These are phyloP conservation scores for Trypoxylon attenuatum DNA, from an alignment of 2,888 invertebrate genomes.

Conservation along the genomic window DNA sequence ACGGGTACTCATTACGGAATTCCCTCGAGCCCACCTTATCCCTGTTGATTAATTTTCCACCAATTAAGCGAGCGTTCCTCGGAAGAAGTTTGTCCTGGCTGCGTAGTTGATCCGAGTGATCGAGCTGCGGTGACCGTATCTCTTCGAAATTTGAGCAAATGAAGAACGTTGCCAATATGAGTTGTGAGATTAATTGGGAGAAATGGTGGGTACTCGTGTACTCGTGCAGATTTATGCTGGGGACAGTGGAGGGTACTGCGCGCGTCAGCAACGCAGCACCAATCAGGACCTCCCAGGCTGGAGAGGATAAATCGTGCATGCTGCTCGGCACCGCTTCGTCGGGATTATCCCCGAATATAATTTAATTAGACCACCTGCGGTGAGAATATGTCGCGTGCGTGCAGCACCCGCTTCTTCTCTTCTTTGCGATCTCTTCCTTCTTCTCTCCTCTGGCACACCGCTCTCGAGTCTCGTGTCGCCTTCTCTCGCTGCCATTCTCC, in stretches of 20 bases:
- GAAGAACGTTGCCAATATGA: too few species aligned
- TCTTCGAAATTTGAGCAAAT: neutral
- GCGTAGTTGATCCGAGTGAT: too few species aligned
- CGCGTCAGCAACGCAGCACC: neutral
- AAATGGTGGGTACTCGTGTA: neutral
- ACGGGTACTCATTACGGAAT: conserved; percentile 16
- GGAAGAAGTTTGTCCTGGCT: too few species aligned
- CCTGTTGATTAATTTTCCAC: conserved; percentile 21
- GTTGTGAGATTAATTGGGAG: neutral
- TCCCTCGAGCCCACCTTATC: neutral
- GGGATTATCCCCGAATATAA: conserved; percentile 25
- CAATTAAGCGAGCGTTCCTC: conserved; percentile 29
- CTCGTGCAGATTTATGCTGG: neutral
- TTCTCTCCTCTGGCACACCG: neutral
- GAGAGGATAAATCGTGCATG: conserved; percentile 4
- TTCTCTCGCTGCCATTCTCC: too few species aligned
- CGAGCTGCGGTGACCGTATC: too few species aligned
- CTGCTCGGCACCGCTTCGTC: conserved; percentile 3
- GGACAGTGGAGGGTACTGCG: neutral
- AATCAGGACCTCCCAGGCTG: conserved; percentile 3
- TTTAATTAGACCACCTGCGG: conserved; percentile 43
- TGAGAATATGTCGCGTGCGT: conserved; percentile 26
- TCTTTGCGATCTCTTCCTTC: neutral
- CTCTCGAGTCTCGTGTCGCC: neutral
- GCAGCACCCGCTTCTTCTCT: conserved; percentile 6